Percentiles rank a stretch among this genome's conserved stretches.
Evolutionary conservation across 2,888 invertebrate genomes (phyloP).

Genomic region (Dicycla oo): DNA sequence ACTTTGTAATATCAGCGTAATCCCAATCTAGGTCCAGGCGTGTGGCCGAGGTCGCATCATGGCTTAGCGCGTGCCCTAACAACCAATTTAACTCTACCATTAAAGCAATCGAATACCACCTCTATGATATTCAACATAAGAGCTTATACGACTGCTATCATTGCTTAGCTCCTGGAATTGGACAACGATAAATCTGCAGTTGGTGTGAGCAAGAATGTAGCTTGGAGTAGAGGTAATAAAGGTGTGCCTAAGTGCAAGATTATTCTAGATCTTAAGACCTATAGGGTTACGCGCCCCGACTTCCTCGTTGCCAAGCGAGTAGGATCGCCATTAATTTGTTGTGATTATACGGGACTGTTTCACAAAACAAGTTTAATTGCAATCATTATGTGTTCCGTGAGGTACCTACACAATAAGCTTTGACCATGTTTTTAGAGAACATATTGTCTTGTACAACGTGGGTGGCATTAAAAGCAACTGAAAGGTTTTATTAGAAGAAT

Average conservation of each 20-base stretch:
- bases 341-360: constrained; percentile 49
- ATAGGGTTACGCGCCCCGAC: constrained; percentile 63
- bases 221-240: constrained; percentile 33
- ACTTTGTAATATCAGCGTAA: constrained; percentile 52
- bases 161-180: constrained; percentile 18
- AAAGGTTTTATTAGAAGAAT: constrained; percentile 1
- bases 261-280: constrained; percentile 60
- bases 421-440: background rate
- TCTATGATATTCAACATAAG: constrained; percentile 24
- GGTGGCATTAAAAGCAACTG: background rate
- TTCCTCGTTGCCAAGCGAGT: constrained; percentile 63
- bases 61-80: constrained; percentile 64
- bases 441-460: background rate
- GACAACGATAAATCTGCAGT: constrained; percentile 18
- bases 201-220: constrained; percentile 27
- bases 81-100: constrained; percentile 18
- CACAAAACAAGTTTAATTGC: constrained; percentile 57
- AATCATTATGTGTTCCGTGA: constrained; percentile 40
- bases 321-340: constrained; percentile 59
- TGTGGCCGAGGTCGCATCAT: constrained; percentile 66
- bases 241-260: constrained; percentile 29
- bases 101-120: constrained; percentile 40
- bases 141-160: background rate
- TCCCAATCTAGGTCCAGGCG: constrained; percentile 64
- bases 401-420: constrained; percentile 10